Conservation (phyloP, 2,113 vertebrate genomes). For the Limanda limanda region DNA sequence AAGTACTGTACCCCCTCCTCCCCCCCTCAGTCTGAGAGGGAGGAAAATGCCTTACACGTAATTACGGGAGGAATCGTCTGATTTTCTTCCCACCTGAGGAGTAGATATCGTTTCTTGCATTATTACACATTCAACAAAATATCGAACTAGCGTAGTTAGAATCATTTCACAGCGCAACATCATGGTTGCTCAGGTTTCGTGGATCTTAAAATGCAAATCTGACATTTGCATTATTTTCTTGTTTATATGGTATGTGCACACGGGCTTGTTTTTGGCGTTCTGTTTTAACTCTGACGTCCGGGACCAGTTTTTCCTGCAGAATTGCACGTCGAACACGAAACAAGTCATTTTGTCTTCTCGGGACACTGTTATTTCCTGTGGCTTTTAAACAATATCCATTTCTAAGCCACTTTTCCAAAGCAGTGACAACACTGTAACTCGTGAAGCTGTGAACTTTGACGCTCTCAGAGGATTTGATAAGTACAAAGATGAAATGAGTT, state of each 20-base stretch:
- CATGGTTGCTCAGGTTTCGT: constrained; percentile 21
- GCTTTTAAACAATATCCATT: constrained; percentile 20
- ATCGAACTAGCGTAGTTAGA: constrained; percentile 14
- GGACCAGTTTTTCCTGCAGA: constrained; percentile 51
- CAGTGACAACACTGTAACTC: constrained; percentile 35
- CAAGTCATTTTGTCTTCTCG: neutral
- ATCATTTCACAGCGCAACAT: neutral
- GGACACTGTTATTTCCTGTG: constrained; percentile 36
- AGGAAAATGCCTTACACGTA: constrained; percentile 43
- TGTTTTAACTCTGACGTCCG: constrained; percentile 51
- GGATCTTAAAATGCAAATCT: constrained; percentile 17
- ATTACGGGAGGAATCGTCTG: neutral
- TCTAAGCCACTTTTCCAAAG: constrained; percentile 45
- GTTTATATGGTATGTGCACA: neutral
- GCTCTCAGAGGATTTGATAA: constrained; percentile 24
- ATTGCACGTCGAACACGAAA: constrained; percentile 35
- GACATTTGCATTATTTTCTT: neutral
- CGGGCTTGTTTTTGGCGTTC: constrained; percentile 41
- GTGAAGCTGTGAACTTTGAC: constrained; percentile 54
- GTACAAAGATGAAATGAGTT: neutral
- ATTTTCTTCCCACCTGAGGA: neutral
- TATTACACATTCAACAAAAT: neutral
- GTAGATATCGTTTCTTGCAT: neutral
- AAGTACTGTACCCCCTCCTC: constrained; percentile 57
- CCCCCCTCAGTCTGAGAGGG: neutral